Evolutionary conservation across 2,888 invertebrate genomes (phyloP).

Genomic region (Lordiphosa andalusiaca): DNA sequence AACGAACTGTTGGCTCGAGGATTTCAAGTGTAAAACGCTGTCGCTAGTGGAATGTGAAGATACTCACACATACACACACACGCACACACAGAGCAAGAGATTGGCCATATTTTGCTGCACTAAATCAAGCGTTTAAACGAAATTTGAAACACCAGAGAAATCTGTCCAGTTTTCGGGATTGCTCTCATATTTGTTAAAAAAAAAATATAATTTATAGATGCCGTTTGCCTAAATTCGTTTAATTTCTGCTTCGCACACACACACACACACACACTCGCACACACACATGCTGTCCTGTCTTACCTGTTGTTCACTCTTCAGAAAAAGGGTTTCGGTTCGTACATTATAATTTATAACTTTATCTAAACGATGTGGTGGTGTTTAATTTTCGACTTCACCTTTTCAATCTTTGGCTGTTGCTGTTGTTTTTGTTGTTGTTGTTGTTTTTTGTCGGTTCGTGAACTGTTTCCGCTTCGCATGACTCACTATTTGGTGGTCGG

Average conservation of each 20-base stretch:
- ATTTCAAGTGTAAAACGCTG: conserved; percentile 71
- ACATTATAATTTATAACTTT: conserved; percentile 78
- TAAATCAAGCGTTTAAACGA: conserved; percentile 75
- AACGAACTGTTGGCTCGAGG: conserved; percentile 16
- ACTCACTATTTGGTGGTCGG: conserved; percentile 48
- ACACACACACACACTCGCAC: conserved; percentile 3
- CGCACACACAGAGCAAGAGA: conserved; percentile 26
- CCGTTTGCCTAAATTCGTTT: conserved; percentile 75
- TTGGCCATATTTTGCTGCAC: conserved; percentile 68
- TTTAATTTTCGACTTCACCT: conserved; percentile 77
- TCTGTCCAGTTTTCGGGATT: conserved; percentile 8
- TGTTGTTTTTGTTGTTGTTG: conserved; percentile 1
- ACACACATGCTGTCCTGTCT: conserved; percentile 1
- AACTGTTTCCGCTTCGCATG: conserved; percentile 67
- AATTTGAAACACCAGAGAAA: conserved; percentile 49
- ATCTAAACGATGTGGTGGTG: conserved; percentile 79
- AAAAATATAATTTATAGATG: conserved; percentile 72
- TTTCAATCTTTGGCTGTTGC: conserved; percentile 51
- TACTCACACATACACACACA: conserved; percentile 33
- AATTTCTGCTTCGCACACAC: conserved; percentile 56
- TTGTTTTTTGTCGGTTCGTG: conserved; percentile 37
- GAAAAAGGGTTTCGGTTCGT: conserved; percentile 52
- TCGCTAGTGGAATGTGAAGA: conserved; percentile 67
- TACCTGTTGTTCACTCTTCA: conserved; percentile 28
- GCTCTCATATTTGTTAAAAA: conserved; percentile 37